These are phyloP conservation scores for Anoncus sp. DNA, from an alignment of 2,888 invertebrate species.

Conservation along the genomic window DNA sequence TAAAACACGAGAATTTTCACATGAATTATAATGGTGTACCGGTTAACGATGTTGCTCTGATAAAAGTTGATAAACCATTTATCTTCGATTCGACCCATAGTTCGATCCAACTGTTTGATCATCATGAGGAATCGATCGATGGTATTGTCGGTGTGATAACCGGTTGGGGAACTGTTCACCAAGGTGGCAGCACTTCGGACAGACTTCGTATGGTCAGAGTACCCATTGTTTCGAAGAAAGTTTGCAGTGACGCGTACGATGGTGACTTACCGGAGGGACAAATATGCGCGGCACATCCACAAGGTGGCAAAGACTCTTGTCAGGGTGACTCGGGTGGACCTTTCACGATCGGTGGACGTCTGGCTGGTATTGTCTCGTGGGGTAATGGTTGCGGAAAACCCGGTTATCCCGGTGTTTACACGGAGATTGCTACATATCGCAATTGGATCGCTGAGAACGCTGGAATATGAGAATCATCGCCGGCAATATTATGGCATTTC, in stretches of 20 bases:
- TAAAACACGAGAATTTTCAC: conserved; percentile 60
- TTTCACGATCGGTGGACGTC: conserved; percentile 75
- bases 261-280: conserved; percentile 73
- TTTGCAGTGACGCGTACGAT: conserved; percentile 82
- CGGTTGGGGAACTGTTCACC: conserved; percentile 71
- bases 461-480: conserved; percentile 17
- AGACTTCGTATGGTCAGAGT: conserved; percentile 84
- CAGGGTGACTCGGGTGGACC: conserved; percentile 78
- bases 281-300: conserved; percentile 85
- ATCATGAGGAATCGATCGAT: conserved; percentile 60
- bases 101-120: conserved; percentile 82
- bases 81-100: conserved; percentile 83
- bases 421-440: conserved; percentile 84
- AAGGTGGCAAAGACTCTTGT: conserved; percentile 84
- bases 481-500: background rate
- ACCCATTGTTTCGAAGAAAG: conserved; percentile 84
- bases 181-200: conserved; percentile 40
- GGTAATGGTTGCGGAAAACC: conserved; percentile 85
- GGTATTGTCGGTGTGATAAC: conserved; percentile 60
- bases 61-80: conserved; percentile 83
- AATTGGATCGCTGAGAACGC: conserved; percentile 71
- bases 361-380: conserved; percentile 80
- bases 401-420: conserved; percentile 83
- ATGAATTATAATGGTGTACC: conserved; percentile 60
- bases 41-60: conserved; percentile 84